Evolutionary conservation across 2,888 invertebrate species (phyloP).

Genomic region (Aphrophora alni): DNA sequence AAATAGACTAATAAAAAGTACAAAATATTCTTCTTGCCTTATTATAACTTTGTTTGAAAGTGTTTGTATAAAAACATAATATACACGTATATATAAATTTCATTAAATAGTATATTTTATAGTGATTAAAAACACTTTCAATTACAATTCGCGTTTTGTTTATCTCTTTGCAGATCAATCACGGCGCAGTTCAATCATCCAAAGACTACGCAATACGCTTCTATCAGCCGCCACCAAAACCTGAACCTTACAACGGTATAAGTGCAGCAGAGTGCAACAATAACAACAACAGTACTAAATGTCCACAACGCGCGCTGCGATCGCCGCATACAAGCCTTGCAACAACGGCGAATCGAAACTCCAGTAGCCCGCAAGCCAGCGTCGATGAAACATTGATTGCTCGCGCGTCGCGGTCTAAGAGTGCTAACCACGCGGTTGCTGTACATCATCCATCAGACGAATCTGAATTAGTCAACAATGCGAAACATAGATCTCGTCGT

Average conservation of each 20-base stretch:
- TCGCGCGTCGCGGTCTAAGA: not conserved
- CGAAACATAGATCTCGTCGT: not conserved
- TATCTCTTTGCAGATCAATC: conserved; percentile 27
- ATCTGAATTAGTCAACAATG: not conserved
- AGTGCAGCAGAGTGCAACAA: not conserved
- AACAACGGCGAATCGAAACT: not conserved
- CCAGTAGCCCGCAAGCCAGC: conserved; percentile 15
- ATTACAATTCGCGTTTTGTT: too few species aligned
- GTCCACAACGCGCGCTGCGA: not conserved
- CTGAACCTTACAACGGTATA: not conserved
- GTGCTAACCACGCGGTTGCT: not conserved
- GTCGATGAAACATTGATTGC: not conserved
- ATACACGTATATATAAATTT: too few species aligned
- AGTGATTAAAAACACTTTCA: too few species aligned
- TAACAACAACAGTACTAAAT: not conserved
- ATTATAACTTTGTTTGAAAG: too few species aligned
- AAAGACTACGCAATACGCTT: conserved; percentile 2
- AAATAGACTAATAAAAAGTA: too few species aligned
- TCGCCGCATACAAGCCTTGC: not conserved
- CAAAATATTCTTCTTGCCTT: too few species aligned
- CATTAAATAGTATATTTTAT: too few species aligned
- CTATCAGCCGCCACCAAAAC: conserved; percentile 19
- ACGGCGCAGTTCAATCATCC: conserved; percentile 20
- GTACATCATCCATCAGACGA: too few species aligned
- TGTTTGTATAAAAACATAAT: too few species aligned